Conservation (phyloP, 1,140 invertebrate species). For the Parapsyche elsis region DNA sequence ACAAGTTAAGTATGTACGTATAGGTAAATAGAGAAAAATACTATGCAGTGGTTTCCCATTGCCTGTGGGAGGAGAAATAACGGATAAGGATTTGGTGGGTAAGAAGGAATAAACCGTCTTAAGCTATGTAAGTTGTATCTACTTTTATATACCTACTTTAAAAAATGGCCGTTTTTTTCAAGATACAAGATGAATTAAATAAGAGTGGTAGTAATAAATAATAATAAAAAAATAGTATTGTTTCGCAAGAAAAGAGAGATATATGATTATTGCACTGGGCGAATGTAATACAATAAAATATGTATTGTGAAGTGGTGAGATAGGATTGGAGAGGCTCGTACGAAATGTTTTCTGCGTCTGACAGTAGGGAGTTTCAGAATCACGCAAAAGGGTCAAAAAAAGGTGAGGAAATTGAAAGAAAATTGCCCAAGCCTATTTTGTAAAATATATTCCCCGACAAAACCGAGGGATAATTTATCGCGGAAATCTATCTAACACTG, state of each 20-base stretch:
- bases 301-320: background rate
- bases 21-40: too few species aligned
- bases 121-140: too few species aligned
- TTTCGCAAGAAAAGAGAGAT: background rate
- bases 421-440: conserved; percentile 6
- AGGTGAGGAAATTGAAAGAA: conserved; percentile 25
- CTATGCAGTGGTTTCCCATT: too few species aligned
- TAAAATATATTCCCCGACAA: background rate
- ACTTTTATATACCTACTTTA: too few species aligned
- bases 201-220: too few species aligned
- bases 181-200: too few species aligned
- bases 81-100: too few species aligned
- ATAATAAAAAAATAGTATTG: too few species aligned
- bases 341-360: background rate
- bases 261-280: background rate
- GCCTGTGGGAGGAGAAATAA: too few species aligned
- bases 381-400: conserved; percentile 9
- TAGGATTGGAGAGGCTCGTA: background rate
- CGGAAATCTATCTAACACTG: conserved; percentile 2
- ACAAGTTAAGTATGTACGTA: too few species aligned
- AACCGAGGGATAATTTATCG: background rate
- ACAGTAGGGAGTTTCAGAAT: background rate
- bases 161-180: too few species aligned
- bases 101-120: too few species aligned
- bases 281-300: conserved; percentile 3